These are phyloP conservation scores for cattle (Bos taurus) DNA, from an alignment of 2,113 vertebrate genomes.

Conservation along the genomic window ARS-UCD2.0 NC_037330.1:30102501-30103000, in stretches of 20 bases:
- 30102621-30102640: neutral
- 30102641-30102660: neutral
- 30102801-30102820: neutral
- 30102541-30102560: neutral
- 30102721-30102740: neutral
- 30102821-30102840: neutral
- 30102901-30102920: neutral
- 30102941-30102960: neutral
- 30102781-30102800: neutral
- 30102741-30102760: neutral
- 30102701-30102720: neutral
- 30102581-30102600: neutral
- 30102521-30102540: neutral
- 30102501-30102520: neutral
- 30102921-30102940: neutral
- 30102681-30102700: neutral
- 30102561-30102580: neutral
- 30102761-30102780: neutral
- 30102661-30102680: neutral
- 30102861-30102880: neutral
- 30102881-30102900: neutral
- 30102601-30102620: neutral
- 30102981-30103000: neutral
- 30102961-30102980: neutral
- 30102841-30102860: neutral